Base-by-base conservation (phyloP, 2,113 vertebrate genomes). In the Lepisosteus oculatus region DNA sequence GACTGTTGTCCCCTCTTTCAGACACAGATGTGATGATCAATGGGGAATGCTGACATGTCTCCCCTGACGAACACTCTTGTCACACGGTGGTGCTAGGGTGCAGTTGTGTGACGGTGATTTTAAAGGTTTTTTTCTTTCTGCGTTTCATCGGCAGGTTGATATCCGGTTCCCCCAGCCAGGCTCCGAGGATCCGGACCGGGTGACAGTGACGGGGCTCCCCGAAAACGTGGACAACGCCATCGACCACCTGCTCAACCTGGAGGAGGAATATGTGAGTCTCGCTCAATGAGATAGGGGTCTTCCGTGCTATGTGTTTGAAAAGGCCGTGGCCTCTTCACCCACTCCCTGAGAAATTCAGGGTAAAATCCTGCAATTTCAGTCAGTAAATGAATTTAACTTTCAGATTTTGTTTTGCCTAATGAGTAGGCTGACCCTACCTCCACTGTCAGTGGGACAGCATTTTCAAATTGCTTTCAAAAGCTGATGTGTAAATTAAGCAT, bases 261-360 rank as follows among this genome's bases (percentile, higher is more conserved):
- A 94, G 76, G 93, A 94, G 78, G 92, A 93, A 90, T 94, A 94
- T 68, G 93, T 94, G 80, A 91, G 92, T 86, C 8, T 0, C 12
- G 43, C 0, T 8, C 43, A 43, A n/a, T 12, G 15, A 51, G 6
- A 29, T 29, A 8, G 9, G 11, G 29, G 13, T 12, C 12, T 3
- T 11, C 7, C 6, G 61, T 47, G 43, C 12, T 6, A 12, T 67
- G 55, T 11, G 6, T 11, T 4, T 65, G 43, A 14, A 65, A 43
- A 14, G 45, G 13, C 14, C 59, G 6, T 12, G 59, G 13, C 59
- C 17, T n/a, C 29, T 45, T 14, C 41, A 43, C 29, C 42, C 3
- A 14, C 7, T 11, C 42, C 45, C 57, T 47, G 29, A 45, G 61
- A 17, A 2, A 12, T 55, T 62, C 15, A 0, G 45, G n/a, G 63